A percentile compares a stretch with the other conserved stretches of the same genome.
These are phyloP conservation scores for Luidia sarsii DNA, from an alignment of 53 echinoderm and acorn worm genomes.

Conservation along the genomic window DNA sequence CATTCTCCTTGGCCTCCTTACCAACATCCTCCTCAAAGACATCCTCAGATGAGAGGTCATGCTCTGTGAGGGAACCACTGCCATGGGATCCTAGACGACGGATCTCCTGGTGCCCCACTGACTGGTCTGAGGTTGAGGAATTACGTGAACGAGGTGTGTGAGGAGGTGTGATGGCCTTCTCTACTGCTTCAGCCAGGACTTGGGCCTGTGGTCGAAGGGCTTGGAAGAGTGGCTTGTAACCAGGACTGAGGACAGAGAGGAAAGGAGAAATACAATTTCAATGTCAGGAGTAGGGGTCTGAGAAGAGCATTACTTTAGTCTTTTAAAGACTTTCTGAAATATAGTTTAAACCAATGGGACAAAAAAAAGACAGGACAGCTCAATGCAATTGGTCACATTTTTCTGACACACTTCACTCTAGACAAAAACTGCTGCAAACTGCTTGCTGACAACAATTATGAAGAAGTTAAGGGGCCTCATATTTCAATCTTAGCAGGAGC, in stretches of 20 bases:
- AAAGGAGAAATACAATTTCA: constrained; percentile 1
- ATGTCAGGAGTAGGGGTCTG: too few species aligned
- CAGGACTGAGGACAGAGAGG: constrained; percentile 63
- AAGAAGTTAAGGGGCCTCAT: too few species aligned
- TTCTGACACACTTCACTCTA: too few species aligned
- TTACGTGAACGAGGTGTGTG: constrained; percentile 59
- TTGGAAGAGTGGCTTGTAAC: constrained; percentile 83
- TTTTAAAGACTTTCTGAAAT: too few species aligned
- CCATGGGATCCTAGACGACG: constrained; percentile 65
- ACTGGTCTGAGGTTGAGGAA: constrained; percentile 82
- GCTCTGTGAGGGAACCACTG: constrained; percentile 73
- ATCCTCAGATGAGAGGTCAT: constrained; percentile 75
- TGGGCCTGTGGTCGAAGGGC: constrained; percentile 85
- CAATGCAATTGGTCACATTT: too few species aligned
- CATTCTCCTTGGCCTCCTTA: constrained; percentile 55
- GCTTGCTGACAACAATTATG: too few species aligned
- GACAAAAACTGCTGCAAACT: too few species aligned
- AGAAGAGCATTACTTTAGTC: too few species aligned
- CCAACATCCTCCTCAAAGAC: constrained; percentile 77
- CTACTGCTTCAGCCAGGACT: constrained; percentile 73
- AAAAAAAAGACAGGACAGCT: too few species aligned
- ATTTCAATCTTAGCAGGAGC: too few species aligned
- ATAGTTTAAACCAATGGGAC: too few species aligned
- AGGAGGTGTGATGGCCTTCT: constrained; percentile 74
- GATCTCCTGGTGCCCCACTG: constrained; percentile 70